Conservation (phyloP, 2,113 vertebrate genomes). For the Mystacornis crossleyi region DNA sequence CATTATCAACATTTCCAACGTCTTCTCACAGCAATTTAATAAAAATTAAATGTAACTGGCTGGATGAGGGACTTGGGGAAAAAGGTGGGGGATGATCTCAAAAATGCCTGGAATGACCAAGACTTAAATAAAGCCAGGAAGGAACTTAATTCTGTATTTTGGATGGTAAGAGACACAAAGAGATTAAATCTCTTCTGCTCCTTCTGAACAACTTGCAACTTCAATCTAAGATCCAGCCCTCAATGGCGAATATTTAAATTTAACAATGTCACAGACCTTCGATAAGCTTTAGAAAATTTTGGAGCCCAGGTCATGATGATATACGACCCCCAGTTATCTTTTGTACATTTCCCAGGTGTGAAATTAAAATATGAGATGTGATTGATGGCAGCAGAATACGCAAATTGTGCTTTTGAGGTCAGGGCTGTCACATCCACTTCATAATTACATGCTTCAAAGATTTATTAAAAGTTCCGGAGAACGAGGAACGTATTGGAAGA, state of each 20-base stretch:
- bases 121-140: background rate
- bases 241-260: constrained; percentile 21
- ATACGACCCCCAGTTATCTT: constrained; percentile 74
- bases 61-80: background rate
- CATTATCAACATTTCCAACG: background rate
- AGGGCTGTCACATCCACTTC: constrained; percentile 82
- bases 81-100: background rate
- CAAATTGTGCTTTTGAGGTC: constrained; percentile 70
- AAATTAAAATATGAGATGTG: constrained; percentile 78
- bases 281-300: constrained; percentile 42
- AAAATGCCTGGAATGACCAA: background rate
- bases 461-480: constrained; percentile 74
- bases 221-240: background rate
- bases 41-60: background rate
- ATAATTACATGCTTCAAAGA: constrained; percentile 82
- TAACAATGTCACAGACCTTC: constrained; percentile 35
- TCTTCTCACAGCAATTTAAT: background rate
- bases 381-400: constrained; percentile 64
- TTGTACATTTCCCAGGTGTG: constrained; percentile 78
- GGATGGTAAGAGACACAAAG: background rate
- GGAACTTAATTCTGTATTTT: background rate
- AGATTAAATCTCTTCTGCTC: background rate
- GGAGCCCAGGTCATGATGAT: constrained; percentile 71
- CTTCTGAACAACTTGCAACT: background rate
- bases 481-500: constrained; percentile 64